Evolutionary conservation across 2,888 invertebrate species (phyloP).

Genomic region (Acrobasis suavella): DNA sequence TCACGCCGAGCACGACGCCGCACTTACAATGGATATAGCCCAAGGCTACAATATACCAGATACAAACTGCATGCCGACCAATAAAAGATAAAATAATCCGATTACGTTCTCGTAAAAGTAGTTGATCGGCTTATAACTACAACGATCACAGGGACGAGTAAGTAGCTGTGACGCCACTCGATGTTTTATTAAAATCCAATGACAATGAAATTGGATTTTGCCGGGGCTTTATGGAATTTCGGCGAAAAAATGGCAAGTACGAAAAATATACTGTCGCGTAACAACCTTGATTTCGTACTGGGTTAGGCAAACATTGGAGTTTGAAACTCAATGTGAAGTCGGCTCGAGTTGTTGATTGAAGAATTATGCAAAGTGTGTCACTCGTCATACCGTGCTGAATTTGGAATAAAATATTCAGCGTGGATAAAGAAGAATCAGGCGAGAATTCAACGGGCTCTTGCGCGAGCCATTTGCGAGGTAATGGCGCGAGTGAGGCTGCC

Average conservation of each 20-base stretch:
- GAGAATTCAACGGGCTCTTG: slow-evolving; percentile 48
- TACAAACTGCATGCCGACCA: slow-evolving; percentile 26
- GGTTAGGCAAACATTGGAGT: slow-evolving; percentile 49
- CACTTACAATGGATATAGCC: slow-evolving; percentile 15
- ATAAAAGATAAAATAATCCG: slow-evolving; percentile 51
- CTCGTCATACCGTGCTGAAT: slow-evolving; percentile 47
- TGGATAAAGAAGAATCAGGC: slow-evolving; percentile 49
- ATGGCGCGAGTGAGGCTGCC: slow-evolving; percentile 55
- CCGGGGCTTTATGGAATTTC: slow-evolving; percentile 17
- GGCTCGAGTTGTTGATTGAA: slow-evolving; percentile 50
- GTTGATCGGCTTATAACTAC: slow-evolving; percentile 47
- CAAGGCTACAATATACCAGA: slow-evolving; percentile 18
- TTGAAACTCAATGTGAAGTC: slow-evolving; percentile 49
- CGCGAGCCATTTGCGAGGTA: slow-evolving; percentile 61
- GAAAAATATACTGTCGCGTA: slow-evolving; percentile 31
- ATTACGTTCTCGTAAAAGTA: slow-evolving; percentile 55
- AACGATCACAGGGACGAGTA: slow-evolving; percentile 34
- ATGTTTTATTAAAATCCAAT: slow-evolving; percentile 33
- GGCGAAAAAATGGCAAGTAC: slow-evolving; percentile 1
- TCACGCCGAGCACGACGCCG: slow-evolving; percentile 17
- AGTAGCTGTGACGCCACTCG: slow-evolving; percentile 26
- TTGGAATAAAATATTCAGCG: slow-evolving; percentile 45
- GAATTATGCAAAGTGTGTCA: slow-evolving; percentile 55
- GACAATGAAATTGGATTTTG: slow-evolving; percentile 32
- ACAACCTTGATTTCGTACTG: slow-evolving; percentile 51